These are phyloP conservation scores for Gerris lacustris DNA, from an alignment of 2,888 invertebrate species.

Conservation along the genomic window DNA sequence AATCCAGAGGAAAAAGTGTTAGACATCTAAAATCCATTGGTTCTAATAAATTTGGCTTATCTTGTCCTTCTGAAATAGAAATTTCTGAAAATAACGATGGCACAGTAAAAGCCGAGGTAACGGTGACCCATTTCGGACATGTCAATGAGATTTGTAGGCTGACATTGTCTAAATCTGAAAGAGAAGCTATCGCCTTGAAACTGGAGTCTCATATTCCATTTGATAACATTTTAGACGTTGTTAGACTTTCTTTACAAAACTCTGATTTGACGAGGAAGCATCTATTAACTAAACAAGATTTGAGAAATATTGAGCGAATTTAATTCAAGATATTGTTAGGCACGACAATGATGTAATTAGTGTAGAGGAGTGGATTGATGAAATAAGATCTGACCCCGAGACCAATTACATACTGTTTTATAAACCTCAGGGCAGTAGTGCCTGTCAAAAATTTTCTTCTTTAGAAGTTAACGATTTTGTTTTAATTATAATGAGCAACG, in stretches of 20 bases:
- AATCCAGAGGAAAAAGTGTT: no score
- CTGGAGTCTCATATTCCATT: background rate
- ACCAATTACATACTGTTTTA: background rate
- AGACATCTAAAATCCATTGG: no score
- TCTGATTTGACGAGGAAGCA: background rate
- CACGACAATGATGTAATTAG: background rate
- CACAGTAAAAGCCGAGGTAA: no score
- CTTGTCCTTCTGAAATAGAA: no score
- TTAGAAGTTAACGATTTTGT: background rate
- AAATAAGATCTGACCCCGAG: background rate
- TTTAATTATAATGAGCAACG: background rate
- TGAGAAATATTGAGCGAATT: conserved; percentile 9
- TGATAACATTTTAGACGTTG: conserved; percentile 3
- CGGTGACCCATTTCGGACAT: conserved; percentile 18
- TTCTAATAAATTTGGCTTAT: no score
- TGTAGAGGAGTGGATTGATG: conserved; percentile 10
- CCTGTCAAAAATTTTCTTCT: background rate
- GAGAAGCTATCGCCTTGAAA: conserved; percentile 11
- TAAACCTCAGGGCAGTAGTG: background rate
- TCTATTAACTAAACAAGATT: conserved; percentile 8
- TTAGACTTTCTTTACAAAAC: background rate
- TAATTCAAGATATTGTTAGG: background rate
- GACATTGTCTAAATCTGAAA: conserved; percentile 11
- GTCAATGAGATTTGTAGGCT: conserved; percentile 2
- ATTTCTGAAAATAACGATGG: no score